Percentiles rank a stretch among this genome's conserved stretches.
Conservation (phyloP, 2,888 invertebrate species). For the Mesochorus sp. region DNA sequence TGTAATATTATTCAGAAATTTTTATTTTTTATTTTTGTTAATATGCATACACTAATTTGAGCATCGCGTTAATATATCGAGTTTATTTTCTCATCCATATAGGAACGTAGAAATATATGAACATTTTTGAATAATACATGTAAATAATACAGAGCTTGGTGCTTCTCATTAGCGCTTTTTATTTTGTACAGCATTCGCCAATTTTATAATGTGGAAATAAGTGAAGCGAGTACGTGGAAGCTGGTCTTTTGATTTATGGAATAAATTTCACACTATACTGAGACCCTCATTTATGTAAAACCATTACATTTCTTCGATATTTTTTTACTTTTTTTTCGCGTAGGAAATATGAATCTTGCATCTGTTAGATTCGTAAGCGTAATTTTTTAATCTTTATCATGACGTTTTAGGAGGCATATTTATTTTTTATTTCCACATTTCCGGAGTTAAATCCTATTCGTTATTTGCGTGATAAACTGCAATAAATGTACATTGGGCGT, state of each 20-base stretch:
- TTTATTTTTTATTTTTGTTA: constrained; percentile 18
- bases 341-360: background rate
- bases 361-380: background rate
- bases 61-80: constrained; percentile 33
- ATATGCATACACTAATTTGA: constrained; percentile 33
- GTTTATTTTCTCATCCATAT: constrained; percentile 9
- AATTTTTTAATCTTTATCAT: background rate
- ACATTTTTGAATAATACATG: constrained; percentile 44
- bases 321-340: background rate
- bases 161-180: constrained; percentile 40
- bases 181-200: constrained; percentile 33
- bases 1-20: too few relatives aligned
- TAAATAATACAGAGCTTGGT: constrained; percentile 18
- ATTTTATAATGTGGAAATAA: constrained; percentile 15
- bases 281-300: constrained; percentile 33
- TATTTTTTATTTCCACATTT: background rate
- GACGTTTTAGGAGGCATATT: constrained; percentile 1
- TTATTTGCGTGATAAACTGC: constrained; percentile 3
- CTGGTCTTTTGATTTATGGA: constrained; percentile 40
- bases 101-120: background rate
- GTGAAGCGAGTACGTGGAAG: background rate
- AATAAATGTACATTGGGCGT: background rate
- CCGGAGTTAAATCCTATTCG: background rate
- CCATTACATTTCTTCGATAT: constrained; percentile 19
- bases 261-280: constrained; percentile 29